Percentiles rank a stretch among this genome's conserved stretches.
Conservation (phyloP, 2,797 vertebrate species). For the Parambassis ranga region DNA sequence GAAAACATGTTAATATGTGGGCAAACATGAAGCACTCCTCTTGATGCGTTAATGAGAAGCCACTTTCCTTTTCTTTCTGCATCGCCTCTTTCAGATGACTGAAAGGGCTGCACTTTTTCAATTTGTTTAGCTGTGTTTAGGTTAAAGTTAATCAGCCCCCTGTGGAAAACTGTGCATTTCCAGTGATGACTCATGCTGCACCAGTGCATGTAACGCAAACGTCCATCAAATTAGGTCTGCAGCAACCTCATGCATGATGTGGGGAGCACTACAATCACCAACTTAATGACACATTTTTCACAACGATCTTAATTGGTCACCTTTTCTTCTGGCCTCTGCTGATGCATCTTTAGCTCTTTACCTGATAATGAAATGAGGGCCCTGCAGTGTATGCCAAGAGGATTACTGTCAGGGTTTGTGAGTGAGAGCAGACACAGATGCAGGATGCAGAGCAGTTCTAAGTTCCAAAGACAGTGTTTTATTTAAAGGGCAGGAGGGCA, state of each 20-base stretch:
- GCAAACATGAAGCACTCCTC: too few relatives aligned
- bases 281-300: slow-evolving; percentile 3
- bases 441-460: too few relatives aligned
- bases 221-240: background rate
- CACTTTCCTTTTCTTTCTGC: too few relatives aligned
- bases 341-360: background rate
- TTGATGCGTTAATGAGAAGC: background rate
- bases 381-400: background rate
- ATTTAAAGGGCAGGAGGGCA: too few relatives aligned
- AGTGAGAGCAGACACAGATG: too few relatives aligned
- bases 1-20: too few relatives aligned
- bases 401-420: too few relatives aligned
- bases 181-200: background rate
- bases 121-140: background rate
- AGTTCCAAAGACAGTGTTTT: too few relatives aligned
- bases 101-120: background rate
- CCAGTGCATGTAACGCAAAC: background rate
- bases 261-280: background rate
- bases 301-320: slow-evolving; percentile 13
- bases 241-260: too few relatives aligned
- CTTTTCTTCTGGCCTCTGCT: background rate
- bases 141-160: background rate
- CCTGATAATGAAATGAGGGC: slow-evolving; percentile 26
- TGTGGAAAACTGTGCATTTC: background rate
- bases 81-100: background rate